These are phyloP conservation scores for Tanytarsus gracilentus DNA, from an alignment of 2,888 invertebrate genomes.

Conservation along the genomic window DNA sequence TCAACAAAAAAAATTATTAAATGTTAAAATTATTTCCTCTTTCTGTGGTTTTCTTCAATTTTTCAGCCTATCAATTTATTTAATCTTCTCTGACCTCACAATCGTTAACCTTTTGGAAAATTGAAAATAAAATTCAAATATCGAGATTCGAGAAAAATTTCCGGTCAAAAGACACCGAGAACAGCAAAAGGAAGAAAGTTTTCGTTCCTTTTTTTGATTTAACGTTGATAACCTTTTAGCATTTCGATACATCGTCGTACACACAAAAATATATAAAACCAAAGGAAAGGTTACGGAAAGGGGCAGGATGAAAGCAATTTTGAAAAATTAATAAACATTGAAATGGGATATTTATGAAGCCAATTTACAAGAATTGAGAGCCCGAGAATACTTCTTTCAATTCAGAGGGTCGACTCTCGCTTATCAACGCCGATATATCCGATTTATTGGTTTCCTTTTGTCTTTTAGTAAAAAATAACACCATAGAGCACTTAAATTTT, in stretches of 20 bases:
- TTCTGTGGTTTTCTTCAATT: too few relatives aligned
- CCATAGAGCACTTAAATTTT: too few relatives aligned
- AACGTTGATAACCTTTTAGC: slow-evolving; percentile 28
- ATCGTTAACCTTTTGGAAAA: slow-evolving; percentile 17
- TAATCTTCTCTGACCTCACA: too few relatives aligned
- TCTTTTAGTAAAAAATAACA: too few relatives aligned
- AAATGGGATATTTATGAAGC: slow-evolving; percentile 28
- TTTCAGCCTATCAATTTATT: too few relatives aligned
- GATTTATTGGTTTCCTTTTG: slow-evolving; percentile 28
- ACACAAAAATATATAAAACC: not conserved
- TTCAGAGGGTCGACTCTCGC: slow-evolving; percentile 16
- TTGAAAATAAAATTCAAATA: slow-evolving; percentile 15
- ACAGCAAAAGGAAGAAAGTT: too few relatives aligned
- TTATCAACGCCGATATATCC: slow-evolving; percentile 20
- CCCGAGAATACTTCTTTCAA: slow-evolving; percentile 1
- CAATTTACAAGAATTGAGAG: too few relatives aligned
- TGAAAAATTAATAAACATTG: slow-evolving; percentile 28
- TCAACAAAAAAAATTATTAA: too few relatives aligned
- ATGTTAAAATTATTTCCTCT: too few relatives aligned
- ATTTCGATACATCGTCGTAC: slow-evolving; percentile 1
- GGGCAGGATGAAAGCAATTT: slow-evolving; percentile 28
- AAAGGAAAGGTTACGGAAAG: slow-evolving; percentile 21
- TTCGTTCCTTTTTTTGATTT: slow-evolving; percentile 19
- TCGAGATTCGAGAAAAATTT: slow-evolving; percentile 17
- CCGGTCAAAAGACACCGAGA: slow-evolving; percentile 16